These are phyloP conservation scores for Callaeas wilsoni DNA, from an alignment of 2,113 vertebrate species.

Conservation along the genomic window DNA sequence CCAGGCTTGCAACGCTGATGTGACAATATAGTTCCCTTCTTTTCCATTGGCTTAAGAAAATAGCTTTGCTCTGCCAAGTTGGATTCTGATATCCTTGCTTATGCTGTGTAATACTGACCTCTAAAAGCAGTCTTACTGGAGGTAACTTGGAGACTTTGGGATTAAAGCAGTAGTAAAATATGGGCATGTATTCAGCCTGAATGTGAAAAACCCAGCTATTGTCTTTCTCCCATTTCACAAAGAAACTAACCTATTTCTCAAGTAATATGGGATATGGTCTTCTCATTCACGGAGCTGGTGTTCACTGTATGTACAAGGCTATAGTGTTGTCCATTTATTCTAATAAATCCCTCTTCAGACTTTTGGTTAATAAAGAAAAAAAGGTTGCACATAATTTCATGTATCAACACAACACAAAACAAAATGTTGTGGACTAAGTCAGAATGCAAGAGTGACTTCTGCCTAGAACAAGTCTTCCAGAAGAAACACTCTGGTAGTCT, in stretches of 20 bases:
- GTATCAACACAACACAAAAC: not conserved
- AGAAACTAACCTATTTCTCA: not conserved
- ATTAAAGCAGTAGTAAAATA: not conserved
- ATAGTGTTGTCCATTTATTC: not conserved
- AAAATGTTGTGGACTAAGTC: not conserved
- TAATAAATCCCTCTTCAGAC: not conserved
- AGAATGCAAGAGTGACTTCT: not conserved
- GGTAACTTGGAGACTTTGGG: not conserved
- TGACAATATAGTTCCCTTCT: not conserved
- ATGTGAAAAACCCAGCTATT: not conserved
- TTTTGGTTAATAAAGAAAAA: not conserved
- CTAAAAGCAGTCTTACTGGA: not conserved
- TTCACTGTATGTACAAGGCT: not conserved
- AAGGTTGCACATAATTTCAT: not conserved
- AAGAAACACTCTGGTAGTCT: not conserved
- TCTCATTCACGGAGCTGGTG: not conserved
- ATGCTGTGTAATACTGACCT: not conserved
- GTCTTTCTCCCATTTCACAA: not conserved
- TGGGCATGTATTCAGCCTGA: not conserved
- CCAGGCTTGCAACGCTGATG: not conserved
- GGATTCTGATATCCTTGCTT: not conserved
- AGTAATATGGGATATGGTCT: not conserved
- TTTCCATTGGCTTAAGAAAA: not conserved
- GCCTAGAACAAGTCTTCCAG: not conserved
- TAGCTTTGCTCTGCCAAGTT: not conserved